Evolutionary conservation across 2,113 vertebrate genomes (phyloP), one percentile per base, ranked within the genome.

Genomic region (Spizaetus ornatus): DNA sequence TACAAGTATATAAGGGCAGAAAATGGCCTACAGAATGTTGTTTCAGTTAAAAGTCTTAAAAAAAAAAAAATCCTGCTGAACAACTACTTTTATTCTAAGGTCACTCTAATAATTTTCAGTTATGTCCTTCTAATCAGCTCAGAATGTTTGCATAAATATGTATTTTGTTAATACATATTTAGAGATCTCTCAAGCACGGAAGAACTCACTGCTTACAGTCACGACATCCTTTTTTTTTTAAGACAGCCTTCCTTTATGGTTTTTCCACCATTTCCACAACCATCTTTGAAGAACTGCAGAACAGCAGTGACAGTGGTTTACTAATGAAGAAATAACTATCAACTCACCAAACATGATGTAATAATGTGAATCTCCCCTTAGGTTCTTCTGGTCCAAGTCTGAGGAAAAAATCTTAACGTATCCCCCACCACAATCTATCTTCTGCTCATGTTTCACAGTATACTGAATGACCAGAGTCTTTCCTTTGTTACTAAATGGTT

Each of bases 331-430:
- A 42, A 16, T 17, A 31, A 22, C 8, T 20, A 12, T 11, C 38
- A 80, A 94, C 98, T 98, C 97, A 99, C 99, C 99, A 79, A 99
- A 99, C 99, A 99, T 99, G 65, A 99, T 96, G 84, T 99, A 99
- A 86, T 99, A 99, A 15, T 86, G 93, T 3, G 99, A 99, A 3
- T 98, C 98, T 34, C 98, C 98, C 9, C 98, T 98, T 97, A 99
- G 97, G 11, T 95, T 98, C 52, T 98, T 90, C 96, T 99, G 99
- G 12, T 99, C 98, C 96, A 99, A 14, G 40, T 98, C 96, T 5
- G 98, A 91, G 2, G 99, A 98, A 93, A 99, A 99, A 80, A 99
- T 43, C 95, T 99, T 99, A 40, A 99, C 52, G 11, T 99, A 99
- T 50, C 99, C 99, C 5, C 99, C 99, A 3, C 99, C 99, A 2